Percentiles rank a stretch among this genome's conserved stretches.
Evolutionary conservation across 1,140 invertebrate genomes (phyloP).

Genomic region (Temnothorax curvispinosus): DNA sequence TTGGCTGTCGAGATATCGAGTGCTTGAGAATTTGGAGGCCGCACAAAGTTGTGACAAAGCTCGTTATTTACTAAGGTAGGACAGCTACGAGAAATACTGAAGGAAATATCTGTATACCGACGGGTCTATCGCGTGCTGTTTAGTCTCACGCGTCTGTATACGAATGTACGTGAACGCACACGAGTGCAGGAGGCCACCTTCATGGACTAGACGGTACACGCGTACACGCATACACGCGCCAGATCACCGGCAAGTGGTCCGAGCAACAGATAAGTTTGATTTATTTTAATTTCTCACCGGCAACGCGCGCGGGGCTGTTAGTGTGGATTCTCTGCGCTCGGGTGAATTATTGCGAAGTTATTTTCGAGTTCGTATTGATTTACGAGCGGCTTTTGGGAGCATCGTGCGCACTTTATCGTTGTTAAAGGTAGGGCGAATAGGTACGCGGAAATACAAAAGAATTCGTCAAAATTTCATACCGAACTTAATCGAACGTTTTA

Average conservation of each 20-base stretch:
- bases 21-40: slow-evolving; percentile 21
- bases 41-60: slow-evolving; percentile 10
- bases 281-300: slow-evolving; percentile 82
- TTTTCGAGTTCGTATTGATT: slow-evolving; percentile 82
- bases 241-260: slow-evolving; percentile 77
- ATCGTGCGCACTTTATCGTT: slow-evolving; percentile 78
- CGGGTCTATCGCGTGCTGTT: slow-evolving; percentile 68
- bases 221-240: slow-evolving; percentile 61
- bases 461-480: slow-evolving; percentile 55
- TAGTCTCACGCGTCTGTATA: slow-evolving; percentile 33
- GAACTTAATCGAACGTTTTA: slow-evolving; percentile 7
- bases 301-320: slow-evolving; percentile 69
- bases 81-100: slow-evolving; percentile 66
- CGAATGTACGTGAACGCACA: slow-evolving; percentile 8
- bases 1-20: not conserved
- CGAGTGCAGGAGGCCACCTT: not conserved
- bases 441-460: slow-evolving; percentile 59
- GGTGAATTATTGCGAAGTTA: slow-evolving; percentile 79
- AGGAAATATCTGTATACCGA: slow-evolving; percentile 70
- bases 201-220: slow-evolving; percentile 7
- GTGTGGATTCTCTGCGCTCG: slow-evolving; percentile 64
- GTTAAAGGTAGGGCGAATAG: slow-evolving; percentile 79
- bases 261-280: slow-evolving; percentile 83
- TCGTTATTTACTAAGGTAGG: slow-evolving; percentile 72
- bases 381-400: slow-evolving; percentile 77